Conservation (phyloP, 2,888 invertebrate species). For the Zelleria hepariella region DNA sequence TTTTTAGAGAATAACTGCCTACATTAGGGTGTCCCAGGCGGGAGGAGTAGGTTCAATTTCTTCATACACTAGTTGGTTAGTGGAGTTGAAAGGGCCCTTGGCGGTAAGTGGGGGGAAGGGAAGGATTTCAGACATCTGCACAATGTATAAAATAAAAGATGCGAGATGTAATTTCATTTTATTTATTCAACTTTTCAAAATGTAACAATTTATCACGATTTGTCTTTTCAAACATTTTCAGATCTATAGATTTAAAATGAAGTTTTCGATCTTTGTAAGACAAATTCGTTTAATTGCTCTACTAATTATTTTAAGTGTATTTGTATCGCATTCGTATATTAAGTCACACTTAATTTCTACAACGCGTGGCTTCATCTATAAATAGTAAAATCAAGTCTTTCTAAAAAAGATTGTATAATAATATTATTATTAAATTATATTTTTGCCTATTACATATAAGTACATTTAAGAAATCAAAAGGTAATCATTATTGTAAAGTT, state of each 20-base stretch:
- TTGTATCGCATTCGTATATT: not conserved
- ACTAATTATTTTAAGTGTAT: not conserved
- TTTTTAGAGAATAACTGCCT: no score
- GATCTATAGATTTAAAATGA: constrained; percentile 28
- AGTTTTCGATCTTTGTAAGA: not conserved
- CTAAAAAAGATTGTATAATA: not conserved
- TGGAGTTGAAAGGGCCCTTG: no score
- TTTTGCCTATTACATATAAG: not conserved
- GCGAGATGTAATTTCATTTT: constrained; percentile 15
- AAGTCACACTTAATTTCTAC: not conserved
- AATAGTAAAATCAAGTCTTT: not conserved
- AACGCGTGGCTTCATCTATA: not conserved
- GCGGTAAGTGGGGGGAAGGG: no score
- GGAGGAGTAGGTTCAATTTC: no score
- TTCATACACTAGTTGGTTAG: no score
- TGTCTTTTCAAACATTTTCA: constrained; percentile 60
- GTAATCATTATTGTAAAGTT: not conserved
- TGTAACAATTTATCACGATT: constrained; percentile 53
- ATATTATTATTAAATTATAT: not conserved
- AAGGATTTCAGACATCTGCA: no score
- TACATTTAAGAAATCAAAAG: not conserved
- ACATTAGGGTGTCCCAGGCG: no score
- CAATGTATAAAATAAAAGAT: not conserved
- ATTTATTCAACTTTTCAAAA: constrained; percentile 55
- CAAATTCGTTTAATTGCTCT: not conserved